A percentile compares a stretch with the other conserved stretches of the same genome.
These are phyloP conservation scores for Eutolmus rufibarbis DNA, from an alignment of 2,888 invertebrate genomes.

Conservation along the genomic window DNA sequence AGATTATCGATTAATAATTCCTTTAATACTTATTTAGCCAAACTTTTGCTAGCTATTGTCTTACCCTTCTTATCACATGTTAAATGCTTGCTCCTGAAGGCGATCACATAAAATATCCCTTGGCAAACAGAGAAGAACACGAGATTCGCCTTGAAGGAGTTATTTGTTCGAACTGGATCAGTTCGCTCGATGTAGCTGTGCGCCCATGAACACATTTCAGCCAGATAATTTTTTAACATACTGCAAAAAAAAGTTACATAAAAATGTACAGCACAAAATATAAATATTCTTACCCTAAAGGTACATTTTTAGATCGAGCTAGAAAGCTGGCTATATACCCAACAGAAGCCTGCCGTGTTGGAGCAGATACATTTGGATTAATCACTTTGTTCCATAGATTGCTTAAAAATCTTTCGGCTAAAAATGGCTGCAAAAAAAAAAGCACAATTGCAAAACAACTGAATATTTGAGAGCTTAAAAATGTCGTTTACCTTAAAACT, in stretches of 20 bases:
- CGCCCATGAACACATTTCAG: conserved; percentile 81
- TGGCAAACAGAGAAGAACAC: conserved; percentile 94
- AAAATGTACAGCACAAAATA: background rate
- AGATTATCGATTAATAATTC: background rate
- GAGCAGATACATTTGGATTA: conserved; percentile 69
- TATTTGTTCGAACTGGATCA: conserved; percentile 57
- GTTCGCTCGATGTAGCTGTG: conserved; percentile 74
- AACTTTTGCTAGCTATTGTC: conserved; percentile 50
- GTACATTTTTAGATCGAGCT: conserved; percentile 72
- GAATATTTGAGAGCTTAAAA: background rate
- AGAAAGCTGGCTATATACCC: conserved; percentile 79
- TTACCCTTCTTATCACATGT: conserved; percentile 79
- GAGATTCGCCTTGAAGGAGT: conserved; percentile 75
- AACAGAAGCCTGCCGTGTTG: conserved; percentile 74
- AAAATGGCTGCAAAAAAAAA: conserved; percentile 52
- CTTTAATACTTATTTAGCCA: background rate
- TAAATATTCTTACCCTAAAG: conserved; percentile 65
- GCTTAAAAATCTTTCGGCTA: conserved; percentile 72
- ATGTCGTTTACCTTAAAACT: conserved; percentile 66
- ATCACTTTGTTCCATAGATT: conserved; percentile 78
- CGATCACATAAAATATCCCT: conserved; percentile 89
- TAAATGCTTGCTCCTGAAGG: conserved; percentile 86
- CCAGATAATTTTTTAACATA: conserved; percentile 70
- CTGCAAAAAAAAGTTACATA: conserved; percentile 62
- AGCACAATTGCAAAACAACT: background rate